Conservation (phyloP, 1,140 invertebrate genomes). For the Spodoptera litura region DNA sequence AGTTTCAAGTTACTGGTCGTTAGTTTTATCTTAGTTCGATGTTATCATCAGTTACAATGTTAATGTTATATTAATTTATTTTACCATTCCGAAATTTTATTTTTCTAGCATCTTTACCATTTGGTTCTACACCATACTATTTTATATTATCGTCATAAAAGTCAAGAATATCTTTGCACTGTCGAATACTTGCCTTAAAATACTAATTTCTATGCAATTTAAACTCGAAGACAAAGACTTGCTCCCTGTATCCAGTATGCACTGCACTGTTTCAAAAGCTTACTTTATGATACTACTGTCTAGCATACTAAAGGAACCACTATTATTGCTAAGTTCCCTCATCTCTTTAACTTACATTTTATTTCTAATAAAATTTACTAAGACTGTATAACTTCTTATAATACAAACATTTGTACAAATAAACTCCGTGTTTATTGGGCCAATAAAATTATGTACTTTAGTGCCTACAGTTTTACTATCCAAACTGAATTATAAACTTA, state of each 20-base stretch:
- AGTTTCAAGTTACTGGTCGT: no score
- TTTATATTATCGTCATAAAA: no score
- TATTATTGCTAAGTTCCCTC: neutral
- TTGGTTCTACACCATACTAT: no score
- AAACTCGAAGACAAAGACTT: conserved; percentile 14
- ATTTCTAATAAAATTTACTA: no score
- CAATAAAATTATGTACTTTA: neutral
- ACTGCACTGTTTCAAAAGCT: conserved; percentile 14
- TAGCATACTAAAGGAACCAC: neutral
- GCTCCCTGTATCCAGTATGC: conserved; percentile 2
- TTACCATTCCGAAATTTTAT: no score
- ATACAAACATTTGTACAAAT: neutral
- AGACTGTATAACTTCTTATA: conserved; percentile 6
- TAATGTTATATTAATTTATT: no score
- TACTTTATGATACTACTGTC: neutral
- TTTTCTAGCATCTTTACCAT: neutral
- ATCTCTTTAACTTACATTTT: neutral
- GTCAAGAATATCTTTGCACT: neutral
- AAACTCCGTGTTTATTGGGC: conserved; percentile 1
- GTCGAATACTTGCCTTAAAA: conserved; percentile 20
- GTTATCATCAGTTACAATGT: no score
- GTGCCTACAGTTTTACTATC: neutral
- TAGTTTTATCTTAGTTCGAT: no score
- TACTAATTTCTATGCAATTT: conserved; percentile 21
- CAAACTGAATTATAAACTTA: neutral